Evolutionary conservation across 2,797 vertebrate species (phyloP).

Genomic region (Numenius phaeopus): DNA sequence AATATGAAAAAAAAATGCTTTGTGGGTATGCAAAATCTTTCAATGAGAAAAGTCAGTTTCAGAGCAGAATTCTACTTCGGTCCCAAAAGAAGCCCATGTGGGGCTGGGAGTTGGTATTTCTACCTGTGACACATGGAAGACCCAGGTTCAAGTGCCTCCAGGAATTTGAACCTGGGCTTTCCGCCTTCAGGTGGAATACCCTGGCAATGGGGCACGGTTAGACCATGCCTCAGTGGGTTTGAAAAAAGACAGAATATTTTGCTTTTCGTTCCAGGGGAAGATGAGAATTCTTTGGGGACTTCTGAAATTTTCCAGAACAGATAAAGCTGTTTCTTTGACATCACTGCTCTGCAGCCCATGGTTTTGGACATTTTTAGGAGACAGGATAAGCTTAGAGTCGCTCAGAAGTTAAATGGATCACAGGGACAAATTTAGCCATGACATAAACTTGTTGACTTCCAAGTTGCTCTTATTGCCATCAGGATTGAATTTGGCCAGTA

Average conservation of each 20-base stretch:
- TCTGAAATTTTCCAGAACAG: background rate
- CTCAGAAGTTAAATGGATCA: background rate
- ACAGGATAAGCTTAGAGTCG: background rate
- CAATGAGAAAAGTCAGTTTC: background rate
- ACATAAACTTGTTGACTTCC: slow-evolving; percentile 37
- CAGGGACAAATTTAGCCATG: background rate
- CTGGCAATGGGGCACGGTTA: background rate
- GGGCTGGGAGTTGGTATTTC: background rate
- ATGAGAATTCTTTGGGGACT: background rate
- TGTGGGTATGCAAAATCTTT: background rate
- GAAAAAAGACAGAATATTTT: background rate
- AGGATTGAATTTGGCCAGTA: slow-evolving; percentile 31
- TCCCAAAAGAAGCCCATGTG: background rate
- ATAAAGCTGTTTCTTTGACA: slow-evolving; percentile 16
- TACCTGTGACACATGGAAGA: background rate
- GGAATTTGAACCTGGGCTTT: slow-evolving; percentile 38
- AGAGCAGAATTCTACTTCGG: background rate
- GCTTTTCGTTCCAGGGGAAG: background rate
- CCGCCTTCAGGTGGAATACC: background rate
- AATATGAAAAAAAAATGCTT: background rate
- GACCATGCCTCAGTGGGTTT: rapidly evolving
- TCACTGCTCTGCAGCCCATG: background rate
- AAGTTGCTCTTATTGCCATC: slow-evolving; percentile 17
- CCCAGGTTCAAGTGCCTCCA: slow-evolving; percentile 29
- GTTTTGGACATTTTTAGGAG: background rate